Conservation (phyloP, 1,140 invertebrate species). For the Ooceraea biroi region DNA sequence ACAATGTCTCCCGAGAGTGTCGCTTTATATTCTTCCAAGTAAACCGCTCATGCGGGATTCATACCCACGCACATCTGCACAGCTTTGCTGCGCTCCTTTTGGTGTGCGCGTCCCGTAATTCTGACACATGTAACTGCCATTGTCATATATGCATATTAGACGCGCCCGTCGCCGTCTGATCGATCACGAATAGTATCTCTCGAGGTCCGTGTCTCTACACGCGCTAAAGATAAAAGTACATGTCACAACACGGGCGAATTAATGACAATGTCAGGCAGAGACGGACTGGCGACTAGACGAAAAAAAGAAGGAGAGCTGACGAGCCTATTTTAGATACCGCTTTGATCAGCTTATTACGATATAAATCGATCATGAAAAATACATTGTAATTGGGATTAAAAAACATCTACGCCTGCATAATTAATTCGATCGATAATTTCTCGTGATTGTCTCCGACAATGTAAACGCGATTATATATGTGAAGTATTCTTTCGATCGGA, state of each 20-base stretch:
- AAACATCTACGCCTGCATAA: not conserved
- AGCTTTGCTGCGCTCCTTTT: conserved; percentile 21
- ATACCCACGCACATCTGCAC: not conserved
- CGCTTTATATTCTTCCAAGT: conserved; percentile 15
- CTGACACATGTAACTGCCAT: conserved; percentile 53
- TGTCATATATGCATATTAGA: conserved; percentile 55
- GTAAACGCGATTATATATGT: too few relatives aligned
- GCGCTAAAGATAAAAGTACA: conserved; percentile 34
- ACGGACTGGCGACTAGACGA: not conserved
- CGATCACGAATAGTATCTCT: conserved; percentile 35
- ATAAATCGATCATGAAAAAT: not conserved
- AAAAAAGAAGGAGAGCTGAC: not conserved
- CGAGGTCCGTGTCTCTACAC: conserved; percentile 30
- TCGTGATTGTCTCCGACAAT: too few relatives aligned
- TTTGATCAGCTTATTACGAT: conserved; percentile 37
- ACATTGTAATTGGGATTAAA: not conserved
- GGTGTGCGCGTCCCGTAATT: conserved; percentile 13
- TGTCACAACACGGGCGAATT: conserved; percentile 42
- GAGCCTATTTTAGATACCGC: not conserved
- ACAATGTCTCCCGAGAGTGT: not conserved
- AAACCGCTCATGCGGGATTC: conserved; percentile 38
- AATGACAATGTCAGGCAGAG: conserved; percentile 20
- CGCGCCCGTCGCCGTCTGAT: conserved; percentile 43
- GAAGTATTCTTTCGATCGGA: too few relatives aligned
- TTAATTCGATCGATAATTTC: too few relatives aligned